A percentile compares a stretch with the other conserved stretches of the same genome.
These are phyloP conservation scores for Manis pentadactyla DNA, from an alignment of 2,797 vertebrate genomes.

Conservation along the genomic window DNA sequence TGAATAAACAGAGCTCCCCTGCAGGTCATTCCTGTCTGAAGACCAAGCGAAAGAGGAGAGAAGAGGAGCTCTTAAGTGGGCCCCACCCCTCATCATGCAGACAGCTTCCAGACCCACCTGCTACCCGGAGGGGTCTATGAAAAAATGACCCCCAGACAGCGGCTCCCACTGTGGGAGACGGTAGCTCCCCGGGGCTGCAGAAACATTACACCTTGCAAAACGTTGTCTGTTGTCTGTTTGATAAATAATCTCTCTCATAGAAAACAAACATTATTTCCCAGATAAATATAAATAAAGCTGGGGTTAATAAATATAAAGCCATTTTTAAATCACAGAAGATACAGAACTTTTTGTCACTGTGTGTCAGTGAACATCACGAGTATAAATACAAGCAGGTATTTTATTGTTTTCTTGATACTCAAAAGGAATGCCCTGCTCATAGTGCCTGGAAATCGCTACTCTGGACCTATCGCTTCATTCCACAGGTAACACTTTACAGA, in stretches of 20 bases:
- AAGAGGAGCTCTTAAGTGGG: neutral
- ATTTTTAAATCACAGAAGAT: neutral
- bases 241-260: neutral
- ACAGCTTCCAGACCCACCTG: neutral
- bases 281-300: neutral
- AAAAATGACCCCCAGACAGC: no score
- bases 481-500: neutral
- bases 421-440: neutral
- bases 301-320: neutral
- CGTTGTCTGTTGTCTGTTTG: neutral
- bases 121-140: neutral
- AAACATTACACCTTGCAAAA: neutral
- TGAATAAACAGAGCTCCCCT: neutral
- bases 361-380: neutral
- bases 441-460: neutral
- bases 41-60: neutral
- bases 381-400: neutral
- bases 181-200: rapidly evolving
- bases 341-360: neutral
- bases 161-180: neutral
- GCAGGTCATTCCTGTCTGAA: neutral
- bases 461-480: neutral
- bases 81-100: neutral
- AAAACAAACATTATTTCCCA: neutral
- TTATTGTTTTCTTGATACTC: neutral